Evolutionary conservation across 2,113 vertebrate genomes (phyloP).

Genomic region (Colius striatus): DNA sequence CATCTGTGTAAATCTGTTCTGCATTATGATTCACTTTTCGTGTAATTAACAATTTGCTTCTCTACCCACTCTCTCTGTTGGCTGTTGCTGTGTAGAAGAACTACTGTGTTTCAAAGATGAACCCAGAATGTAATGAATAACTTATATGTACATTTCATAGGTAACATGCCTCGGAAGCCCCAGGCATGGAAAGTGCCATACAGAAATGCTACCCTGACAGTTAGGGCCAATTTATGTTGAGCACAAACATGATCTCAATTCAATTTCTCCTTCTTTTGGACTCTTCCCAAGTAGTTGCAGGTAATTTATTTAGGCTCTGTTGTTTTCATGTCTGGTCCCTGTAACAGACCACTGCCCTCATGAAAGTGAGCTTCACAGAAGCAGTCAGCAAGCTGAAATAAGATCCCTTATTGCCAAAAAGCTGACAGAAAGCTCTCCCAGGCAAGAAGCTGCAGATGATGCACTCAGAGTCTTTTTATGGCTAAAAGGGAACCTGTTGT

Average conservation of each 20-base stretch:
- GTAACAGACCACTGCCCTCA: background rate
- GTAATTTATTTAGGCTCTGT: background rate
- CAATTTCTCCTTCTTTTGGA: constrained; percentile 17
- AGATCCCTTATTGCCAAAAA: background rate
- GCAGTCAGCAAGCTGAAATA: background rate
- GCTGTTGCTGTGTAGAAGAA: background rate
- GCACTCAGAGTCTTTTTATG: background rate
- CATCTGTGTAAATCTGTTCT: background rate
- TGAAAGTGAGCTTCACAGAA: background rate
- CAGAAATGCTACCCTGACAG: background rate
- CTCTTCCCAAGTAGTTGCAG: background rate
- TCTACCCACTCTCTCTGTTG: background rate
- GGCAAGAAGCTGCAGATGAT: background rate
- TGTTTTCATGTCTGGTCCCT: background rate
- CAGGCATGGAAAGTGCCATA: background rate
- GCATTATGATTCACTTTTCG: background rate
- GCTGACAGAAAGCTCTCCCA: background rate
- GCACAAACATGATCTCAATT: background rate
- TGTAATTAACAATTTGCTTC: background rate
- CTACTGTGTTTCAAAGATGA: background rate
- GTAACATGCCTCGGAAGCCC: background rate
- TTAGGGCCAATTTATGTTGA: constrained; percentile 2
- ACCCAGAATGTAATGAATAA: background rate
- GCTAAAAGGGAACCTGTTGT: background rate
- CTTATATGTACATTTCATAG: background rate